Percentiles rank a stretch among this genome's conserved stretches.
phyloP scores from a whole-genome alignment of 1,140 invertebrate genomes.

The Lordiphosa collinella region DNA sequence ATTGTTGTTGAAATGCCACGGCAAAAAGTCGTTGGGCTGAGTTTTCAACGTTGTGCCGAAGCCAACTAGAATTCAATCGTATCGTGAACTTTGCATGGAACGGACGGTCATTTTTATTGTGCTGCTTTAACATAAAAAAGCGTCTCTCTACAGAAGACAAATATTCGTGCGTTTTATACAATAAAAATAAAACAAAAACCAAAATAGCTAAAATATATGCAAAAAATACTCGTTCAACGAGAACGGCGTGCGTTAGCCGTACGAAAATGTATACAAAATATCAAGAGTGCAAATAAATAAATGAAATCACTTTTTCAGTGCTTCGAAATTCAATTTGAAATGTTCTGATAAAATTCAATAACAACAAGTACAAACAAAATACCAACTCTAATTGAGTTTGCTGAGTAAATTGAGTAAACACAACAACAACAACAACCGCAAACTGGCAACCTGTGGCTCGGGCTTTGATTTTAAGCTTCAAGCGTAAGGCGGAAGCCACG shows the following conservation, averaged over 20 bases:
- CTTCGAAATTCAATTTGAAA: constrained; percentile 18
- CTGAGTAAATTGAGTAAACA: constrained; percentile 25
- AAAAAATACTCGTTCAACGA: not conserved
- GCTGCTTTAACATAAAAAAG: not conserved
- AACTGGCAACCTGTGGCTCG: constrained; percentile 40
- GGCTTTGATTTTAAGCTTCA: constrained; percentile 23
- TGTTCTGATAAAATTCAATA: constrained; percentile 4
- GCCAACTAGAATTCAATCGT: constrained; percentile 40
- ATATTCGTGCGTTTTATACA: constrained; percentile 9
- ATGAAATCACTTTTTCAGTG: constrained; percentile 23
- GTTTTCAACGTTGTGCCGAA: constrained; percentile 7
- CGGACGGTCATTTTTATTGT: constrained; percentile 19
- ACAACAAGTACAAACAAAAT: constrained; percentile 23
- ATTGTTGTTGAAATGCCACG: no score
- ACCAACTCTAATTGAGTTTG: constrained; percentile 37
- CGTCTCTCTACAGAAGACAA: not conserved
- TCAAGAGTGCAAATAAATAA: constrained; percentile 38
- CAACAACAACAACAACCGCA: constrained; percentile 18
- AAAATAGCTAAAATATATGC: constrained; percentile 19
- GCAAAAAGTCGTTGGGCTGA: constrained; percentile 2
- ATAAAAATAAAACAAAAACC: not conserved
- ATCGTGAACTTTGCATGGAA: constrained; percentile 38
- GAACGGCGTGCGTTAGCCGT: constrained; percentile 23
- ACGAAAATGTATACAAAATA: constrained; percentile 42
- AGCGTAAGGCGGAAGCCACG: constrained; percentile 39